These are phyloP conservation scores for Bufo bufo DNA, from an alignment of 2,113 vertebrate species.

Conservation along the genomic window DNA sequence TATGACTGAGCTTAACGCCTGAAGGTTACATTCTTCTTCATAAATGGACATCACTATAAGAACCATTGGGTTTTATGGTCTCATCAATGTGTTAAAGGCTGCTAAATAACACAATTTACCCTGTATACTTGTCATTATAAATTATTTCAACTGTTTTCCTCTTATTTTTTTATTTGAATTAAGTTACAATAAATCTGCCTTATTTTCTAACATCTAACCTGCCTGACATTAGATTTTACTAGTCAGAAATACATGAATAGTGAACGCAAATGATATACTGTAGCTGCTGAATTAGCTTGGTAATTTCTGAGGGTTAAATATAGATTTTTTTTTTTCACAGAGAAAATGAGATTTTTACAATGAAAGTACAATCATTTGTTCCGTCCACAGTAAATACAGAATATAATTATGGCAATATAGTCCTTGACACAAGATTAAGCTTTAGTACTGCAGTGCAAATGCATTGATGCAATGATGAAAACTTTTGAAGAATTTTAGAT, in stretches of 20 bases:
- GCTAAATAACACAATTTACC: constrained; percentile 24
- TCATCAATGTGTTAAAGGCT: constrained; percentile 28
- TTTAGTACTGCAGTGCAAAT: background rate
- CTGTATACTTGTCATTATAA: background rate
- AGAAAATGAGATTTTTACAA: background rate
- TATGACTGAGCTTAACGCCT: constrained; percentile 45
- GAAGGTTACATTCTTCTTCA: constrained; percentile 46
- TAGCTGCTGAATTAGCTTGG: background rate
- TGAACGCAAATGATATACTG: background rate
- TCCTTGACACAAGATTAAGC: background rate
- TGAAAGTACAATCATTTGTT: background rate
- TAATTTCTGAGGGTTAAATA: background rate
- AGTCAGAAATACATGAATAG: background rate
- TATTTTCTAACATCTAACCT: background rate
- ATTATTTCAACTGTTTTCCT: background rate
- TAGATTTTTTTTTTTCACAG: background rate
- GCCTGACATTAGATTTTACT: background rate
- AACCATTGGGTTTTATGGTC: constrained; percentile 49
- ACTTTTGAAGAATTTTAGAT: no score
- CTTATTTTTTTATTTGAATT: constrained; percentile 37
- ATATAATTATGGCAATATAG: background rate
- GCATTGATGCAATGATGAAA: no score
- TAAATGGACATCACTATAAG: constrained; percentile 41
- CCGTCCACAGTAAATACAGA: background rate
- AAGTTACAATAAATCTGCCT: constrained; percentile 24